A percentile compares a stretch with the other conserved stretches of the same genome.
phyloP scores from a whole-genome alignment of 2,888 invertebrate species.

The Lasius platythorax region DNA sequence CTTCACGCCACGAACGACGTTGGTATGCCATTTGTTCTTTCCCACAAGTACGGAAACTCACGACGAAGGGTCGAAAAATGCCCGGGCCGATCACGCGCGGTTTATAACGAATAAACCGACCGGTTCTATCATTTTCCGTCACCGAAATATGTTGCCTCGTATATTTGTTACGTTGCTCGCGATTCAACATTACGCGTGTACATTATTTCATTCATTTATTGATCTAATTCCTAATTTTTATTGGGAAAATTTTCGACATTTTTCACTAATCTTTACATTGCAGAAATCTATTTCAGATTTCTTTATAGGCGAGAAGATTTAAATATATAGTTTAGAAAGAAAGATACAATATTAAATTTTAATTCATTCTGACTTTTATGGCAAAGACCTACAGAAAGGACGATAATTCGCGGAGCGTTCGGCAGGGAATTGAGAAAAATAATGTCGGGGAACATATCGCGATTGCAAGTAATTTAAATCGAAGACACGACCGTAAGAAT shows the following conservation, averaged over 20 bases:
- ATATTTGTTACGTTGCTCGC: background rate
- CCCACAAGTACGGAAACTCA: constrained; percentile 11
- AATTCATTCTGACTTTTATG: background rate
- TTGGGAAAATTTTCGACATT: background rate
- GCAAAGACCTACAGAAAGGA: background rate
- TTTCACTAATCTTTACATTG: background rate
- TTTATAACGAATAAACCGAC: constrained; percentile 10
- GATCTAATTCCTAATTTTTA: background rate
- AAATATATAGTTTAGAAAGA: no score
- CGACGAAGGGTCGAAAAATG: constrained; percentile 17
- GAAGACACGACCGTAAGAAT: constrained; percentile 1
- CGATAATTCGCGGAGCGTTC: background rate
- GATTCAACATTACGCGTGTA: background rate
- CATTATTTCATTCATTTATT: background rate
- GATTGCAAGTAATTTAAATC: constrained; percentile 3
- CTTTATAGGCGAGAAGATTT: background rate
- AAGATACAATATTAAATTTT: background rate
- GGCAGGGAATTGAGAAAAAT: background rate
- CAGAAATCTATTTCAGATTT: background rate
- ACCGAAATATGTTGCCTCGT: background rate
- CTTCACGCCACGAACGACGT: background rate
- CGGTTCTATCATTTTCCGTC: background rate
- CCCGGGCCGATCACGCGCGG: background rate
- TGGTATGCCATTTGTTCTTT: constrained; percentile 22
- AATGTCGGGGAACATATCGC: background rate